Evolutionary conservation across 64 coral and sea anemone species (phyloP).

Genomic region (Pocillopora damicornis): DNA sequence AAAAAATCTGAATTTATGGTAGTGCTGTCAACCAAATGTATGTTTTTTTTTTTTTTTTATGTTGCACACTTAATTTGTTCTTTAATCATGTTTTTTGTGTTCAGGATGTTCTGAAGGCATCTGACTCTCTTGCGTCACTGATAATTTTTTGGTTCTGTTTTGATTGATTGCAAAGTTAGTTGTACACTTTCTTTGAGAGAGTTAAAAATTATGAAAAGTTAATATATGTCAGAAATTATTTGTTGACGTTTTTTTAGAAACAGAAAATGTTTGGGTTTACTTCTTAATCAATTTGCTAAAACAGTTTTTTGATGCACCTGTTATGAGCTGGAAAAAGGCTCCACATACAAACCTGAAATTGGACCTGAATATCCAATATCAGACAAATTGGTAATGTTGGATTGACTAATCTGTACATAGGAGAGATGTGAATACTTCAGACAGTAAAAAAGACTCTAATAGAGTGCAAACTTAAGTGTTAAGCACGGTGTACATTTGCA

Average conservation of each 20-base stretch:
- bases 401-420: constrained; percentile 26
- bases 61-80: not conserved
- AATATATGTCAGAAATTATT: not conserved
- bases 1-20: not conserved
- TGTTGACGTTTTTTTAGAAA: not conserved
- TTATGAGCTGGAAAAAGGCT: too few species aligned
- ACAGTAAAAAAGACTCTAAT: not conserved
- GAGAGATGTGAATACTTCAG: constrained; percentile 9
- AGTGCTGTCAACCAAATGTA: not conserved
- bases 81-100: not conserved
- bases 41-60: not conserved
- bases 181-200: not conserved
- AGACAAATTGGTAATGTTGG: not conserved
- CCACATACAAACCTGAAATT: not conserved
- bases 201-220: not conserved
- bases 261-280: not conserved
- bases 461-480: constrained; percentile 4
- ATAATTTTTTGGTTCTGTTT: not conserved
- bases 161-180: too few species aligned
- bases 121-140: not conserved
- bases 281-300: not conserved
- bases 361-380: not conserved
- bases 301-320: not conserved
- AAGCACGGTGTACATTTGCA: constrained; percentile 33
- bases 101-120: not conserved